These are phyloP conservation scores for Nettapus auritus DNA, from an alignment of 2,113 vertebrate genomes.

Conservation along the genomic window DNA sequence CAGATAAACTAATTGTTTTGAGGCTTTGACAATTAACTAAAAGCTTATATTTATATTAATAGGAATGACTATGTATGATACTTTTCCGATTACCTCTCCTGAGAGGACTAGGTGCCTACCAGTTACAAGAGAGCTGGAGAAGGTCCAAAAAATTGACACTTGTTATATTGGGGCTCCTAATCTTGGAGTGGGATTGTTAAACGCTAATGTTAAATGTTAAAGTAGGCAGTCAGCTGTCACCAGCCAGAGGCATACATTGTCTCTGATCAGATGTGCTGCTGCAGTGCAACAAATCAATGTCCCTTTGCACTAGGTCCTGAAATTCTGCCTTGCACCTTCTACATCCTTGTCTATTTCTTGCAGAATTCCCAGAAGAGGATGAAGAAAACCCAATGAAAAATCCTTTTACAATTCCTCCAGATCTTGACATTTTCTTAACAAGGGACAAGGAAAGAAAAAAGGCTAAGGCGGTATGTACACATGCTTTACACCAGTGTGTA, in stretches of 20 bases:
- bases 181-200: not conserved
- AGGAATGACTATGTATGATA: not conserved
- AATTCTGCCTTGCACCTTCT: not conserved
- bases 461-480: constrained; percentile 57
- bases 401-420: constrained; percentile 70
- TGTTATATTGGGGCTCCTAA: not conserved
- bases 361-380: not conserved
- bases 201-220: not conserved
- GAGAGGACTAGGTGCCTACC: not conserved
- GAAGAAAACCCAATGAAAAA: constrained; percentile 33
- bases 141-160: not conserved
- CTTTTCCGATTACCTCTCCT: not conserved
- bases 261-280: not conserved
- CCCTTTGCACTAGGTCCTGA: not conserved
- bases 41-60: not conserved
- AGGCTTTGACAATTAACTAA: not conserved
- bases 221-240: not conserved
- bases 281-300: not conserved
- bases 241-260: not conserved
- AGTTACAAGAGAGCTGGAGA: not conserved
- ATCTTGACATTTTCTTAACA: constrained; percentile 72
- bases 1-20: not conserved
- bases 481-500: not conserved
- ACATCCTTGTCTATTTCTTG: not conserved
- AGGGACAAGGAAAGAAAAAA: constrained; percentile 71